Evolutionary conservation across 2,113 vertebrate species (phyloP).

Genomic region (Mobula birostris): DNA sequence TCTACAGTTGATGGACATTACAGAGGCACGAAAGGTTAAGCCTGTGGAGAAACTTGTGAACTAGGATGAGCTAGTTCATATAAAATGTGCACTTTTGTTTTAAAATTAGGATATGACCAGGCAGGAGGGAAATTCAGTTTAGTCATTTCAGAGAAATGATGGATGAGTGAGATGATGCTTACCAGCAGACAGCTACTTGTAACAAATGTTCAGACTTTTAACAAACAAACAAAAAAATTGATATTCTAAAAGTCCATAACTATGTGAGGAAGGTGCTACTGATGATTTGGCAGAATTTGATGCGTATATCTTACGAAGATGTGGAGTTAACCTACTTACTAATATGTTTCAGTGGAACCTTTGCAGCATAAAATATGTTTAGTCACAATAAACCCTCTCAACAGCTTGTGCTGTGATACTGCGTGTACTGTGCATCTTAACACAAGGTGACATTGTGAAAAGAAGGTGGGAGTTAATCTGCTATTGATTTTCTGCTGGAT

Average conservation of each 20-base stretch:
- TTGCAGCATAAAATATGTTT: neutral
- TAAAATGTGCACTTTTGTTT: neutral
- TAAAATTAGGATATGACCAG: neutral
- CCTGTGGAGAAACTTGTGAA: neutral
- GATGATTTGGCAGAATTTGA: neutral
- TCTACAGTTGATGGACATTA: neutral
- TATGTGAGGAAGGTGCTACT: neutral
- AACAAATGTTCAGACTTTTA: neutral
- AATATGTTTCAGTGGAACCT: constrained; percentile 1
- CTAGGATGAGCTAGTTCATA: neutral
- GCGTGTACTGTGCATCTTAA: neutral
- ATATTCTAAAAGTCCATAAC: too few species aligned
- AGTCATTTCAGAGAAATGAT: neutral
- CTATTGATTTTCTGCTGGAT: neutral
- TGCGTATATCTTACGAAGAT: neutral
- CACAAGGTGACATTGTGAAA: constrained; percentile 24
- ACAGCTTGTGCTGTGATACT: neutral
- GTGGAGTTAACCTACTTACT: neutral
- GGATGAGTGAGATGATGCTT: neutral
- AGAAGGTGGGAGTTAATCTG: constrained; percentile 15
- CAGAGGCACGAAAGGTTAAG: neutral
- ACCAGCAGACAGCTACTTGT: neutral
- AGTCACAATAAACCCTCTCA: neutral
- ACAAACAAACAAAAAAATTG: neutral
- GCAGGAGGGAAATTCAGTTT: too few species aligned